These are phyloP conservation scores for Nephrotoma guestfalica DNA, from an alignment of 2,888 invertebrate genomes.

Conservation along the genomic window DNA sequence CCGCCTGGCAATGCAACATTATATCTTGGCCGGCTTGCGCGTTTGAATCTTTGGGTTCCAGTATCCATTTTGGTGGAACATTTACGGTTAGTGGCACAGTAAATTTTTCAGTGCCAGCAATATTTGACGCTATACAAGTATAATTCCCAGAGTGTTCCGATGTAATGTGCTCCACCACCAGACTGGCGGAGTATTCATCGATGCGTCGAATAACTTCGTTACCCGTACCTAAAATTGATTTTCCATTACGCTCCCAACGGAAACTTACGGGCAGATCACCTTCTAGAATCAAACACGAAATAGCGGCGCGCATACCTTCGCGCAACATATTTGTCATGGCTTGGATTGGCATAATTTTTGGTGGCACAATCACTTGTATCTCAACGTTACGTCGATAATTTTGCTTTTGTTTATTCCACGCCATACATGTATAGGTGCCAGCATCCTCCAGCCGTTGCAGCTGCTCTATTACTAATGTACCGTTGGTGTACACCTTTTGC, in stretches of 20 bases:
- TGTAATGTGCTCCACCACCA: constrained; percentile 73
- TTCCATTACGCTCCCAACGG: constrained; percentile 81
- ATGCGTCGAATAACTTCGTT: constrained; percentile 44
- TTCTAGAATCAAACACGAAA: constrained; percentile 80
- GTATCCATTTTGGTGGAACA: constrained; percentile 79
- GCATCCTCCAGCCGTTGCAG: constrained; percentile 75
- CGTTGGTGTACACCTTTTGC: constrained; percentile 74
- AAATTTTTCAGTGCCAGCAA: constrained; percentile 64
- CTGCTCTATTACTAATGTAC: constrained; percentile 72
- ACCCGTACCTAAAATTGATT: constrained; percentile 51
- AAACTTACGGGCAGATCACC: constrained; percentile 86
- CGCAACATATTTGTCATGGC: constrained; percentile 64
- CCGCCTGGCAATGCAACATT: constrained; percentile 74
- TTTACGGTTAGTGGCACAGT: constrained; percentile 70
- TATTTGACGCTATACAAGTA: constrained; percentile 76
- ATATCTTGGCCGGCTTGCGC: constrained; percentile 73
- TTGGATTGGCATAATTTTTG: constrained; percentile 71
- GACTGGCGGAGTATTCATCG: constrained; percentile 74
- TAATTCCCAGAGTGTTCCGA: constrained; percentile 81
- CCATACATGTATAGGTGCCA: constrained; percentile 82
- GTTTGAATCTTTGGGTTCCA: constrained; percentile 71
- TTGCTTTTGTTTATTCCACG: constrained; percentile 68
- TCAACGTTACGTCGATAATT: constrained; percentile 61
- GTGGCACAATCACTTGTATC: constrained; percentile 64
- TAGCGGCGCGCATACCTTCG: constrained; percentile 78